phyloP scores from a whole-genome alignment of 2,113 vertebrate species.

The Melanocharis versteri region DNA sequence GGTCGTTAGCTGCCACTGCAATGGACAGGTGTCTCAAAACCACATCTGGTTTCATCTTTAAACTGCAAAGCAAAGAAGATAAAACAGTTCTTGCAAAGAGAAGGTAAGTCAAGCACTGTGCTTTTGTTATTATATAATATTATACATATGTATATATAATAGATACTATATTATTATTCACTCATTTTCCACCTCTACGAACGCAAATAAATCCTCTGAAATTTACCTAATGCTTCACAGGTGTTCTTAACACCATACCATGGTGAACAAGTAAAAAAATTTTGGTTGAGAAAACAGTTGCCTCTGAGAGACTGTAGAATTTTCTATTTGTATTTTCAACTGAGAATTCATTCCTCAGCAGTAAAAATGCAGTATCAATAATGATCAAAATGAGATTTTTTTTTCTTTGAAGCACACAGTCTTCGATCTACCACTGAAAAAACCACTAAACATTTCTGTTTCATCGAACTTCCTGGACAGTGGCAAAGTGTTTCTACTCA shows the following conservation, averaged over 20 bases:
- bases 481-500: not conserved
- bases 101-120: not conserved
- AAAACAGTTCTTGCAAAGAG: not conserved
- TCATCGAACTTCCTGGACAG: not conserved
- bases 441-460: not conserved
- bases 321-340: not conserved
- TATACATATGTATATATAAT: not conserved
- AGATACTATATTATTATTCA: not conserved
- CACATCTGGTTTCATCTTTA: slow-evolving; percentile 95
- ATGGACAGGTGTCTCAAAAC: slow-evolving; percentile 90
- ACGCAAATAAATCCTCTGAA: not conserved
- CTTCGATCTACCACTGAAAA: not conserved
- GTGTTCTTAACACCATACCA: not conserved
- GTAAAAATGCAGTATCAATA: not conserved
- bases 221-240: not conserved
- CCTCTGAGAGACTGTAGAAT: not conserved
- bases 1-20: slow-evolving; percentile 90
- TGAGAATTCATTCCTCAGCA: not conserved
- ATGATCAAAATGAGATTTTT: not conserved
- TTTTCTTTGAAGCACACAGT: not conserved
- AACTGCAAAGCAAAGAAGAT: slow-evolving; percentile 70
- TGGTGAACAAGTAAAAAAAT: not conserved
- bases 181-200: not conserved
- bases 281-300: not conserved
- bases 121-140: not conserved